phyloP scores from a whole-genome alignment of 1,140 invertebrate genomes.

The Melanaphis sacchari region DNA sequence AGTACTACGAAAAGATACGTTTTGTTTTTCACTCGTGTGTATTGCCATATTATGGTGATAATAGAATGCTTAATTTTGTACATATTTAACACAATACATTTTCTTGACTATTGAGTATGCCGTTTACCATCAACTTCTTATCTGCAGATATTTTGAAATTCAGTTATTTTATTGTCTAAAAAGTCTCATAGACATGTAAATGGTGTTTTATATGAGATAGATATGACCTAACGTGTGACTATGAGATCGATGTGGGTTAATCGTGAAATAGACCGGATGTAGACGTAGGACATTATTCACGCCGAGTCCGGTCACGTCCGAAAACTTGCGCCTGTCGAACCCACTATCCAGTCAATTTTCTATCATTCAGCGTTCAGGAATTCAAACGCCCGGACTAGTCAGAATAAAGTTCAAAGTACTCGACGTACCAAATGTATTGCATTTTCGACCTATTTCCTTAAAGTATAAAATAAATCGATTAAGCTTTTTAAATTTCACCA shows the following conservation, averaged over 20 bases:
- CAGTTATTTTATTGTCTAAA: not conserved
- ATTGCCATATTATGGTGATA: no score
- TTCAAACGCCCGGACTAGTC: not conserved
- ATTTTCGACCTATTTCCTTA: not conserved
- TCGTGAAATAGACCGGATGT: conserved; percentile 19
- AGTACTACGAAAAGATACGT: no score
- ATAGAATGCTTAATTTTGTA: no score
- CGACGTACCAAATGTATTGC: not conserved
- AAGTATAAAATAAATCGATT: not conserved
- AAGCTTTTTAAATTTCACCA: not conserved
- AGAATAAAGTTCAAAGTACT: conserved; percentile 22
- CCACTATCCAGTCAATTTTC: conserved; percentile 31
- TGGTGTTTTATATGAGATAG: not conserved
- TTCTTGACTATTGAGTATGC: no score
- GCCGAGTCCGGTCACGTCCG: conserved; percentile 29
- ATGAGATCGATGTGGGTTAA: not conserved
- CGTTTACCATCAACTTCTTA: not conserved
- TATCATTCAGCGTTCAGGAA: conserved; percentile 29
- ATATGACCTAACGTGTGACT: not conserved
- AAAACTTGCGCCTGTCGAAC: conserved; percentile 23
- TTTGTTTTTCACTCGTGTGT: no score
- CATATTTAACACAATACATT: not conserved
- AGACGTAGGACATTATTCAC: conserved; percentile 11
- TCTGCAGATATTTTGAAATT: not conserved
- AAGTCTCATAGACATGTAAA: not conserved